Evolutionary conservation across 92 coral and sea anemone genomes (phyloP), one percentile per base, ranked within the genome.

Genomic region (Epizoanthus rinbou): DNA sequence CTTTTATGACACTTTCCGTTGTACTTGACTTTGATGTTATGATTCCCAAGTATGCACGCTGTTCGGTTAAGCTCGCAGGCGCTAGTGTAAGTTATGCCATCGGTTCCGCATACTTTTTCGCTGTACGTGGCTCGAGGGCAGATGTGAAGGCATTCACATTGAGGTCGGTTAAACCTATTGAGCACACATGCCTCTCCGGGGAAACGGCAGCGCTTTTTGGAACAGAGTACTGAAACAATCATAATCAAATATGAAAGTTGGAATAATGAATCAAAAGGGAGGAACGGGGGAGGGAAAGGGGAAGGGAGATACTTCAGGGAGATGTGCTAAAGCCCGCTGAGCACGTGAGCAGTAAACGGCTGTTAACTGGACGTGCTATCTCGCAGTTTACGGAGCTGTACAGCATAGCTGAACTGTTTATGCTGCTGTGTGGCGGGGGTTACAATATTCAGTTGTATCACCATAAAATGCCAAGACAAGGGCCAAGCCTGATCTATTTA

Each of bases 111-210:
- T 7, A 92, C 93, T 17, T 64, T 69, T 16, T 82, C 89, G 18
- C 70, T 79, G 9, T 86, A 83, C 11, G 56, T 52, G 41, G 64
- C 75, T 21, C 75, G 80, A 67, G 94, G 97, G 24, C 97, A 92
- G 19, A 65, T 37, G 68, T 69, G 59, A 3, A 82, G 92, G 63
- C 97, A 92, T 28, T 80, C 64, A 60, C 97, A 92, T 31, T 78
- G 86, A 8, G 97, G 94, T 6, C 33, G 33, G 73, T 92, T 87
- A n/a, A 64, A 89, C 41, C 80, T 69, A 57, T 85, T 85, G 25
- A 92, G 62, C 15, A 76, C 76, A 64, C 97, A 92, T 56, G 86
- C 85, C 73, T 92, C 97, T 15, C 94, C 94, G 0, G 97, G 94
- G 37, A 81, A 78, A 45, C 62, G 57, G 81, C 97, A 92, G 37